Evolutionary conservation across 2,888 invertebrate species (phyloP), one percentile per base, ranked within the genome.

Genomic region (Scaptomyza caliginosa): DNA sequence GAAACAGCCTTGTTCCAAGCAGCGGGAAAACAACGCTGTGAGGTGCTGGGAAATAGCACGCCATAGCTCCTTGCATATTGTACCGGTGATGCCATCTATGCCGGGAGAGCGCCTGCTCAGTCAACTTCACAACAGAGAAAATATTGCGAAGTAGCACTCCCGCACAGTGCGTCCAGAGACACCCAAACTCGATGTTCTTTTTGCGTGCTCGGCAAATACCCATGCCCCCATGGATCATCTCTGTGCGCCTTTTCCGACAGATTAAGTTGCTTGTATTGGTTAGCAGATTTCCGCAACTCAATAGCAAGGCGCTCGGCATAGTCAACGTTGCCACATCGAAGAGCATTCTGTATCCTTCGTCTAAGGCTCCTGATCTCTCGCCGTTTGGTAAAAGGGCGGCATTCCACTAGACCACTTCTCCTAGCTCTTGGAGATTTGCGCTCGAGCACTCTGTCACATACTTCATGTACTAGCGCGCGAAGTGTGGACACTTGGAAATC

Each of bases 321-420:
- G n/a, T 38, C 17, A 17, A 23, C 50, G 36, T 13, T 43, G 34
- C 24, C 24, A 24, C 6, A 6, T 5, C n/a, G 24, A 23, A 30
- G 50, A 6, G 50, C 67, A 45, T 42, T 23, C 40, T 64, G 55
- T 0, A 67, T 52, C 39, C 39, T 21, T 1, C 58, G 67, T 39
- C 43, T 24, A 7, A 62, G 52, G 50, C 52, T 57, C 49, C 52
- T 52, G 49, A 56, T 45, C 40, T 54, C 54, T 39, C 1, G 54
- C 39, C 66, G 45, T 3, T n/a, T 32, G 1, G 55, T 10, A 3
- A 4, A 2, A 65, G 55, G 10, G 32, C 45, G 45, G 54, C 54
- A 32, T 23, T 64, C 59, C 54, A 54, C 59, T 60, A 65, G 13
- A 48, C 42, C 4, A 43, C 11, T 16, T 19, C 43, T n/a, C n/a